Evolutionary conservation across 2,888 invertebrate genomes (phyloP).

Genomic region (Megamerina dolium): DNA sequence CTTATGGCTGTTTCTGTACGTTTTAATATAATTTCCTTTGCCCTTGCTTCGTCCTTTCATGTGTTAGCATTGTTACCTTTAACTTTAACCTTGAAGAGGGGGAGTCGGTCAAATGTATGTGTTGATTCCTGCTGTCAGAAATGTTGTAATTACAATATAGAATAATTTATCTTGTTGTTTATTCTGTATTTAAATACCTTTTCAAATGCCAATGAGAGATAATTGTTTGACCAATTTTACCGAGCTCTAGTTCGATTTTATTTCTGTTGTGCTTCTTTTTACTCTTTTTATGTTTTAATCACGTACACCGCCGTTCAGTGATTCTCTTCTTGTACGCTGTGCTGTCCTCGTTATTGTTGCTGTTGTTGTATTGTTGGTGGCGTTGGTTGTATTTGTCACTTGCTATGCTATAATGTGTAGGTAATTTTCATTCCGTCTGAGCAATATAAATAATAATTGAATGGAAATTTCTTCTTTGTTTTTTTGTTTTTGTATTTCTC

Average conservation of each 20-base stretch:
- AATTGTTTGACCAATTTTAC: neutral
- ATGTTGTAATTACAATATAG: neutral
- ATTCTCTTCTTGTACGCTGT: neutral
- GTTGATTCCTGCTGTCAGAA: neutral
- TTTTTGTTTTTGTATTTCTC: neutral
- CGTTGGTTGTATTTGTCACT: neutral
- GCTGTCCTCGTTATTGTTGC: conserved; percentile 4
- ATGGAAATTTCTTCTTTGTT: conserved; percentile 2
- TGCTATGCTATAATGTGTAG: neutral
- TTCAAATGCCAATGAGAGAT: too few species aligned
- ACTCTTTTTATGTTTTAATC: conserved; percentile 26
- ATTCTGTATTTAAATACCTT: neutral
- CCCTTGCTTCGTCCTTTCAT: conserved; percentile 5
- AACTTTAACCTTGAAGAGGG: conserved; percentile 22
- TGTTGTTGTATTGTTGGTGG: conserved; percentile 2
- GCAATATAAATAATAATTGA: conserved; percentile 4
- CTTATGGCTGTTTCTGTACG: neutral
- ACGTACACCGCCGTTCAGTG: conserved; percentile 27
- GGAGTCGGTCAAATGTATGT: conserved; percentile 18
- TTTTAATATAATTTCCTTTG: neutral
- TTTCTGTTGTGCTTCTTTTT: neutral
- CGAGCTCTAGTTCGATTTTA: neutral
- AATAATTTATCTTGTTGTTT: conserved; percentile 1
- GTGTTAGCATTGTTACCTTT: conserved; percentile 4
- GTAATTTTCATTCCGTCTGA: neutral